Conservation (phyloP, 1,140 invertebrate species). For the Eueides isabella region DNA sequence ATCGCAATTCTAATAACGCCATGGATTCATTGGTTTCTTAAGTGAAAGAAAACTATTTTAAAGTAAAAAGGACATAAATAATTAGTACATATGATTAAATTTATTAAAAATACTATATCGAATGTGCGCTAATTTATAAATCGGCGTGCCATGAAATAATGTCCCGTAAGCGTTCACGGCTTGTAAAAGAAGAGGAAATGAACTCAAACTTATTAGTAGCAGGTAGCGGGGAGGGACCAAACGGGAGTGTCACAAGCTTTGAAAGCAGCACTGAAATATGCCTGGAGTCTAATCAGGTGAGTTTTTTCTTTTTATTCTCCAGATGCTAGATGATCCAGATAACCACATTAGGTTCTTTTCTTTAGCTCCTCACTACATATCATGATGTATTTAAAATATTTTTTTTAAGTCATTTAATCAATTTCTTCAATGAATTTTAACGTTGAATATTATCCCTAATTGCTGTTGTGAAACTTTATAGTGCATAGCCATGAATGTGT, state of each 20-base stretch:
- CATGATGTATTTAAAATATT: no score
- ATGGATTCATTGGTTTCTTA: background rate
- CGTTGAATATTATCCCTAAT: no score
- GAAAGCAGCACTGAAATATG: constrained; percentile 52
- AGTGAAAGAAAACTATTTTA: background rate
- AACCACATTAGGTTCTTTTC: background rate
- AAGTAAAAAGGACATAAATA: background rate
- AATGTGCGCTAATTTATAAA: constrained; percentile 18
- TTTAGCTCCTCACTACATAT: background rate
- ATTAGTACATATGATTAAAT: background rate
- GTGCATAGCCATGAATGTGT: no score
- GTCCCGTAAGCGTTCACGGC: constrained; percentile 70
- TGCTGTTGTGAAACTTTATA: no score
- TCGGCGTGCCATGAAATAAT: constrained; percentile 70
- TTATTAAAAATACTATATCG: background rate
- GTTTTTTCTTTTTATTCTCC: constrained; percentile 13
- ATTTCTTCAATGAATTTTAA: no score
- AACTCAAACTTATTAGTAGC: constrained; percentile 55
- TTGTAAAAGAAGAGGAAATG: constrained; percentile 64
- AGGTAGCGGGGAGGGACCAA: constrained; percentile 50
- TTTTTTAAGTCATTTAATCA: no score
- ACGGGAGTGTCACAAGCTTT: constrained; percentile 62
- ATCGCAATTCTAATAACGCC: constrained; percentile 5
- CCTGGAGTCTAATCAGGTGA: constrained; percentile 46
- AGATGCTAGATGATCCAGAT: background rate